Base-by-base conservation (phyloP, 2,113 vertebrate genomes). In the Strix aluco region DNA sequence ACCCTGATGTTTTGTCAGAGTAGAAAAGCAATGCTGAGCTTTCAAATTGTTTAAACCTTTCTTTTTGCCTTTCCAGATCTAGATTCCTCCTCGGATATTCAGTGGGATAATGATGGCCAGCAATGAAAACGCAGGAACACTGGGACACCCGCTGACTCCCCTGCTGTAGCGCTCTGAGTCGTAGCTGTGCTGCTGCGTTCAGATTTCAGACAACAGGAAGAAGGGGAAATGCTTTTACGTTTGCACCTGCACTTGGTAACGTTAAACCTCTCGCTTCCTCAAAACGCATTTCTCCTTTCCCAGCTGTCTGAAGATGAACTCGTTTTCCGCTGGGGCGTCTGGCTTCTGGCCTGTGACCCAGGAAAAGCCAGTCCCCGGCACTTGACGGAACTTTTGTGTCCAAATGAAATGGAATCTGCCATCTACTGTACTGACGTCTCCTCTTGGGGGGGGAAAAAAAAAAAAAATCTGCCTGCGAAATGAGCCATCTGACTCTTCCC, bases 171-270 rank as follows among this genome's bases (percentile, higher is more conserved):
- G 16, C 66, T 25, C 46, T 1, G 29, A 47, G 40, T 46, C 20
- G 51, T 12, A 5, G 81, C 75, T 44, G 38, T 14, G 58, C 86
- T 80, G 70, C 78, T 5, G 1, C 5, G 3, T 13, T 11, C 34
- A 7, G 36, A 9, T 47, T 55, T 46, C 65, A 36, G n/a, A 18
- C 52, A 32, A 10, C 2, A 4, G 59, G 70, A 84, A 75, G 51
- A 23, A 30, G 57, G 22, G 72, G 55, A 88, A 59, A 51, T 0
- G 75, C 84, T 96, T 98, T 70, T 79, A 13, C 40, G 89, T 93
- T 94, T 88, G 96, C 98, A 97, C 97, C 94, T 97, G 97, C 97
- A 97, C 98, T 98, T 94, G 92, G 91, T 88, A 63, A 92, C 19
- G 6, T 72, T 63, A 26, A 78, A 54, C 92, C 47, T 85, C 86